phyloP scores from a whole-genome alignment of 2,113 vertebrate species.

The Oryzias woworae region DNA sequence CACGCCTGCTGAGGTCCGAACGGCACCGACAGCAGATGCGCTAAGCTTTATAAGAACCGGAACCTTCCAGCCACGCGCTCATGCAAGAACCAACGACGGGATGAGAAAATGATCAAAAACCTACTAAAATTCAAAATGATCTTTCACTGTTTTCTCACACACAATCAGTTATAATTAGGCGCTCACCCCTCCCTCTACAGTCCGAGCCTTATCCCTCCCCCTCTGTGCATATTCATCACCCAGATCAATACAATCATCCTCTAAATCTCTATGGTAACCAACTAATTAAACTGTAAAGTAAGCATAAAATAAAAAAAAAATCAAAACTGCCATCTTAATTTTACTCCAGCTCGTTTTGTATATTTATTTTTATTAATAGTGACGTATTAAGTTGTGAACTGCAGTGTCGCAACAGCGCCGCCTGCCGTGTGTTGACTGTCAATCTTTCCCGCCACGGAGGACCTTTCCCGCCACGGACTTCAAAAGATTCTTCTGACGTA shows the following conservation, averaged over 20 bases:
- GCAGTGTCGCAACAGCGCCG: constrained; percentile 32
- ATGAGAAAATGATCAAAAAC: too few relatives aligned
- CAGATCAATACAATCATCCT: too few relatives aligned
- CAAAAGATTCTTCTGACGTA: neutral
- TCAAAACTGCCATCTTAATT: neutral
- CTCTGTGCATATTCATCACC: constrained; percentile 26
- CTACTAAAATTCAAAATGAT: too few relatives aligned
- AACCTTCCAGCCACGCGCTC: neutral
- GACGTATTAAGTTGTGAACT: constrained; percentile 20
- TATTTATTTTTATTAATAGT: constrained; percentile 12
- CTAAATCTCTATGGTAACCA: neutral
- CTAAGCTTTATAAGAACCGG: constrained; percentile 17
- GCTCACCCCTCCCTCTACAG: constrained; percentile 14
- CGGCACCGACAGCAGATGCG: constrained; percentile 14
- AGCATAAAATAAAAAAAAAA: too few relatives aligned
- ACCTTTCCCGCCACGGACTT: constrained; percentile 72
- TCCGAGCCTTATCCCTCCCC: constrained; percentile 19
- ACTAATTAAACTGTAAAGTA: neutral
- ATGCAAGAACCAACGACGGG: neutral
- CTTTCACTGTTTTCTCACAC: constrained; percentile 2
- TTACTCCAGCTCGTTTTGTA: neutral
- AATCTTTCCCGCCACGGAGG: constrained; percentile 64
- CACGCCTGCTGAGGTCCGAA: constrained; percentile 56
- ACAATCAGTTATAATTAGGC: constrained; percentile 56
- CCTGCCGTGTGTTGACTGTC: constrained; percentile 37